Conservation (phyloP, 2,113 vertebrate genomes). For the Bagarius yarrelli region DNA sequence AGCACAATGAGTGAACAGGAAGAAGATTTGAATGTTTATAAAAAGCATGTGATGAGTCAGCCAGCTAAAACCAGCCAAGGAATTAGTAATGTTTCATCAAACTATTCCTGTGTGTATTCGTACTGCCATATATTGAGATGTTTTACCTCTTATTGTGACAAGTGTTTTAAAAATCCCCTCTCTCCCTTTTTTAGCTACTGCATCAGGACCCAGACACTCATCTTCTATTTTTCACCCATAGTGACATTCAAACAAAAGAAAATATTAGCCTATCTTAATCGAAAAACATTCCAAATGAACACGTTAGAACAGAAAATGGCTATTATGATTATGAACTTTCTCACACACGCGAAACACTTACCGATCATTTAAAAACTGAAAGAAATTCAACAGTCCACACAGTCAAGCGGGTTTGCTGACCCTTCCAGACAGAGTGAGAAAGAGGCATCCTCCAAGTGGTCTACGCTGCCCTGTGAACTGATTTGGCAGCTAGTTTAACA, state of each 20-base stretch:
- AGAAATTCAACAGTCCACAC: too few species aligned
- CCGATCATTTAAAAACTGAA: too few species aligned
- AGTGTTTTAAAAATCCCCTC: neutral
- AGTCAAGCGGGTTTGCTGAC: too few species aligned
- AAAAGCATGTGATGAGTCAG: too few species aligned
- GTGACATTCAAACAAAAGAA: conserved; percentile 14
- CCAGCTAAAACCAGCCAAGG: neutral
- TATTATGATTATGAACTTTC: neutral
- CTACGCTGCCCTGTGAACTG: too few species aligned
- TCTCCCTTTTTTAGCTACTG: neutral
- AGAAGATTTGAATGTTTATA: neutral
- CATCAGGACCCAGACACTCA: conserved; percentile 24
- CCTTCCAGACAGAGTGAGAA: too few species aligned
- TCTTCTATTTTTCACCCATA: conserved; percentile 32
- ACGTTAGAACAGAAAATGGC: neutral
- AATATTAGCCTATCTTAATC: conserved; percentile 18
- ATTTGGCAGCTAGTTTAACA: too few species aligned
- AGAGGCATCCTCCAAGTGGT: too few species aligned
- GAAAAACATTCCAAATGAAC: neutral
- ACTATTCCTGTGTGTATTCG: conserved; percentile 2
- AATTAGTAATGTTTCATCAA: neutral
- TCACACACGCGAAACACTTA: too few species aligned
- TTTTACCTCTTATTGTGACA: neutral
- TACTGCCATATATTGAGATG: neutral
- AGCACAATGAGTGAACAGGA: neutral